Evolutionary conservation across 2,888 invertebrate species (phyloP).

Genomic region (Drosophila meridionalis): DNA sequence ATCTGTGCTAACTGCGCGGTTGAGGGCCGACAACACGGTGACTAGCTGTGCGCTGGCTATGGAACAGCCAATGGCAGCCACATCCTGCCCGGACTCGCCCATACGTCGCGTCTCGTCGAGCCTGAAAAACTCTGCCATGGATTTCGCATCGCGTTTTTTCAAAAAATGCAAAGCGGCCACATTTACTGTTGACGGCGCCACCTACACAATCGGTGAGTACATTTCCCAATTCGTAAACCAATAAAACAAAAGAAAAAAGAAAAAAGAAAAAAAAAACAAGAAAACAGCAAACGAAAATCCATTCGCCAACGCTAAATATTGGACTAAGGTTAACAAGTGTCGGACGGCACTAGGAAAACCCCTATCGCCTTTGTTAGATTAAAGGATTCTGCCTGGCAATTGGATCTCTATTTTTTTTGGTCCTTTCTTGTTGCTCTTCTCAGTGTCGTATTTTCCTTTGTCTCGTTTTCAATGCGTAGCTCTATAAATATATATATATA

Average conservation of each 20-base stretch:
- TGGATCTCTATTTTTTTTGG: constrained; percentile 25
- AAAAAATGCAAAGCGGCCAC: constrained; percentile 95
- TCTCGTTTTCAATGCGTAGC: constrained; percentile 18
- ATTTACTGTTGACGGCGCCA: constrained; percentile 94
- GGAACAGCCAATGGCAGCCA: constrained; percentile 48
- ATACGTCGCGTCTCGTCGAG: constrained; percentile 84
- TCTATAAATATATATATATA: constrained; percentile 1
- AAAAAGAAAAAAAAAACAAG: neutral
- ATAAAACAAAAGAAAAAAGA: neutral
- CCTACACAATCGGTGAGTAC: constrained; percentile 92
- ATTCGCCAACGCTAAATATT: constrained; percentile 8
- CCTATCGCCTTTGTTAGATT: neutral
- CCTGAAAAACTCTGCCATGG: constrained; percentile 83
- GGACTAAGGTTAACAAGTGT: constrained; percentile 72
- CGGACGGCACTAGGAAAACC: constrained; percentile 24
- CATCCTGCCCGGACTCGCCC: constrained; percentile 83
- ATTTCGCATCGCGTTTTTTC: constrained; percentile 87
- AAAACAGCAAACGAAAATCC: neutral
- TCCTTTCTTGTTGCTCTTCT: constrained; percentile 24
- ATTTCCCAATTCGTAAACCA: neutral
- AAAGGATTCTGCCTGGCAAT: constrained; percentile 46
- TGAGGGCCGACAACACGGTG: constrained; percentile 56
- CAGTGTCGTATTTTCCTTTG: constrained; percentile 31
- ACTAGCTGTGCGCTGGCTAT: constrained; percentile 52
- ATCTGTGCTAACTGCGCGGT: constrained; percentile 63